Evolutionary conservation across 2,797 vertebrate genomes (phyloP), one percentile per base, ranked within the genome.

Genomic region (Lepidocolaptes lacrymiger): DNA sequence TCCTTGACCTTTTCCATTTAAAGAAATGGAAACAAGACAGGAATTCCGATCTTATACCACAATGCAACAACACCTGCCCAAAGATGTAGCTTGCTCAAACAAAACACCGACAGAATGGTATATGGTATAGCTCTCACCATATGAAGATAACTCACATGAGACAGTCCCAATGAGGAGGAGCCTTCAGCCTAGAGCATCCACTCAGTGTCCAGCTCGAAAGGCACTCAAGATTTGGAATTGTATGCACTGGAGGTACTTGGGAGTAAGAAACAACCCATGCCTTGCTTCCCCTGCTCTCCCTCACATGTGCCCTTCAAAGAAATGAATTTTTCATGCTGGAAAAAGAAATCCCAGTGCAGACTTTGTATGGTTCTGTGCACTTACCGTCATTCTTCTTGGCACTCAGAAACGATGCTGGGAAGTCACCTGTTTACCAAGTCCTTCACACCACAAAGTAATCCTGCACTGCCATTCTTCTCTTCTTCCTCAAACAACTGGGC

Each of bases 321-420:
- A 89, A 58, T 3, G 12, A 44, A 44, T 52, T 81, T 73, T 44
- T 85, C 12, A 14, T 11, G 43, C 30, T 0, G 0, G 56, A 51
- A 90, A 85, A 87, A 78, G 21, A 71, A 86, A 75, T 63, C 82
- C 69, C 91, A 97, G 54, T 63, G 52, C 52, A 95, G 88, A 51
- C 91, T 95, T 94, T 92, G 85, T 37, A 93, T 48, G 64, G 87
- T 55, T 78, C 86, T 79, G 84, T 85, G 83, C 39, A 91, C 73
- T 39, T 80, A 85, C 21, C 15, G 34, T 74, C 89, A 95, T 82
- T 87, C 73, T 81, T 87, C 88, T 81, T 67, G 90, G 80, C 54
- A 89, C 43, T 59, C 39, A 66, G 69, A 91, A 89, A 89, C 85
- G 75, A 78, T 44, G 46, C 30, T 61, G 67, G 49, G 52, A 96